Conservation (phyloP, 2,113 vertebrate species). For the Dasyornis broadbenti region DNA sequence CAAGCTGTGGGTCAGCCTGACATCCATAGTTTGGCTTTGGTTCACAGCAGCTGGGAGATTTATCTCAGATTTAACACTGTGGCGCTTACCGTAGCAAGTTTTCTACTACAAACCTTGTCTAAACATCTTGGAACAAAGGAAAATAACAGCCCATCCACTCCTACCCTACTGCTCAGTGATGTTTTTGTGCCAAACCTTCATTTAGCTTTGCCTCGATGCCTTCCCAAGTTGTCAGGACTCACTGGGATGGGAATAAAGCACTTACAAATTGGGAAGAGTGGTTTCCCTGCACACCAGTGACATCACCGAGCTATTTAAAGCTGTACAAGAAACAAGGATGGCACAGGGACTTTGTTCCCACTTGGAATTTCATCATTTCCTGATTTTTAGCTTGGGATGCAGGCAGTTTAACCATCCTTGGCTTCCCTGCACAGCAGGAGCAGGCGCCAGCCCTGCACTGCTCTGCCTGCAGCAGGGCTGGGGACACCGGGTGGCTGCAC, state of each 20-base stretch:
- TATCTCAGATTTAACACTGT: background rate
- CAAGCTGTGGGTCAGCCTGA: background rate
- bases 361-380: background rate
- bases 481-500: background rate
- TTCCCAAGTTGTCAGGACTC: background rate
- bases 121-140: background rate
- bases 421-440: background rate
- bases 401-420: background rate
- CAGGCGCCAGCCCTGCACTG: background rate
- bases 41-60: background rate
- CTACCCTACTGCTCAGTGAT: background rate
- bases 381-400: background rate
- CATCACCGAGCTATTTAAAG: fast-evolving
- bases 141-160: background rate
- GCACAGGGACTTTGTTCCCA: background rate
- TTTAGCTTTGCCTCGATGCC: background rate
- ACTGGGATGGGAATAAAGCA: background rate
- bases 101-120: background rate
- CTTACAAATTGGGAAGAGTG: background rate
- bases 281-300: background rate
- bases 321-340: background rate
- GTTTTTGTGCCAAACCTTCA: background rate
- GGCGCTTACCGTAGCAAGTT: background rate
- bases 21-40: background rate
- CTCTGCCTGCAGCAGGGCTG: fast-evolving